Evolutionary conservation across 2,797 vertebrate species (phyloP).

Genomic region (Geotrypetes seraphini): DNA sequence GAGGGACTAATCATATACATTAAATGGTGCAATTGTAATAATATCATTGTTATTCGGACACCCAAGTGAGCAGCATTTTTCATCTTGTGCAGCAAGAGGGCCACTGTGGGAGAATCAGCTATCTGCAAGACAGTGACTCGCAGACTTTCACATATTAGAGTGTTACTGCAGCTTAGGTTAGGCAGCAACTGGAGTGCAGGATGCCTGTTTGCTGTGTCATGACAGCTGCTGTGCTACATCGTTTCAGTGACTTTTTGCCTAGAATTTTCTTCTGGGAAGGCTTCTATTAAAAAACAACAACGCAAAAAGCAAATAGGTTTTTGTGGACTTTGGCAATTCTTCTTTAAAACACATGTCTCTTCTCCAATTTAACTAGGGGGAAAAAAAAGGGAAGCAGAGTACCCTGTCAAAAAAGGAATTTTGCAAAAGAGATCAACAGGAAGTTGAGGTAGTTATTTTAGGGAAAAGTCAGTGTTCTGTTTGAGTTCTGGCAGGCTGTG

Average conservation of each 20-base stretch:
- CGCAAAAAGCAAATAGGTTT: constrained; percentile 5
- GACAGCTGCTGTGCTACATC: constrained; percentile 10
- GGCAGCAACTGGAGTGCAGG: too few relatives aligned
- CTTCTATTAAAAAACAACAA: constrained; percentile 7
- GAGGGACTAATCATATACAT: constrained; percentile 56
- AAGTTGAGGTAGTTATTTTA: not conserved
- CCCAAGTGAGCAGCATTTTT: constrained; percentile 39
- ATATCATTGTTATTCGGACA: constrained; percentile 49
- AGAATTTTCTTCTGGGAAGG: constrained; percentile 8
- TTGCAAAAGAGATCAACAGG: not conserved
- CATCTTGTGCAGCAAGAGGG: constrained; percentile 24
- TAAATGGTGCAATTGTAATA: constrained; percentile 56
- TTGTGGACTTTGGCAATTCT: constrained; percentile 9
- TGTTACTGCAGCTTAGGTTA: constrained; percentile 21
- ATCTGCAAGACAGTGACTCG: not conserved
- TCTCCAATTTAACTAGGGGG: constrained; percentile 1
- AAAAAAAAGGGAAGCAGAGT: not conserved
- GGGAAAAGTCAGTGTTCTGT: not conserved
- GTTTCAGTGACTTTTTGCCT: constrained; percentile 19
- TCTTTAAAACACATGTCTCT: constrained; percentile 4
- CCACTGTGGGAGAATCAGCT: not conserved
- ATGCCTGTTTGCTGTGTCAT: constrained; percentile 16
- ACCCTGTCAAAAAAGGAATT: not conserved
- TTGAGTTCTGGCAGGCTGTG: constrained; percentile 3
- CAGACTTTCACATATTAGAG: constrained; percentile 25